Evolutionary conservation across 1,140 invertebrate genomes (phyloP), one percentile per base, ranked within the genome.

Genomic region (Hermetia illucens): DNA sequence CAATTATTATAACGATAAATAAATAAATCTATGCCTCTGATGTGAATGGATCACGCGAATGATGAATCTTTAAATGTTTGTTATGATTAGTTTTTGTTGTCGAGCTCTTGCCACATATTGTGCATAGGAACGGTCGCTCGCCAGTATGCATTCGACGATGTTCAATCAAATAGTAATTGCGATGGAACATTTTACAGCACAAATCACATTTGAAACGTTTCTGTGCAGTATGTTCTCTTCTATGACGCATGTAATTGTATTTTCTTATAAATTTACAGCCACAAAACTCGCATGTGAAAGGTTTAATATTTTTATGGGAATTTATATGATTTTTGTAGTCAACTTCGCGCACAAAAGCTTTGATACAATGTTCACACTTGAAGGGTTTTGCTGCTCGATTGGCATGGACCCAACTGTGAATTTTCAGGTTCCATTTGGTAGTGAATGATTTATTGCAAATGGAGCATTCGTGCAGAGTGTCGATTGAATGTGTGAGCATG

Each of bases 201-300:
- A 84, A 77, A 46, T 80, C 76, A 62, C 90, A 95, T 42, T 77
- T 82, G 52, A 82, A 89, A 33, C 79, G 79, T 65, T 94, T 94
- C 38, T 77, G 83, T 37, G 77, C 80, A 40, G 86, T 84, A 62
- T 96, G 90, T 52, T 92, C 88, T 25, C 84, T 72, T 4, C 89
- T 80, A 58, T 94, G 91, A 29, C 88, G 73, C 52, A 89, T 72
- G 51, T 91, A 84, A 55, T 92, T 93, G 55, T 88, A 90, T 53
- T 91, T 90, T 16, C 87, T 72, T 36, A 89, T 91, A 58, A 96
- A 95, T 52, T 89, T 82, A 32, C 87, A 85, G 19, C 87, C 90
- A 58, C 91, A 95, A 56, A 88, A 82, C 51, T 93, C 92, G 58
- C 87, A 92, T 2, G 83, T 86, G 58, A 86, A 92, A 2, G 82